A percentile compares a stretch with the other conserved stretches of the same genome.
Evolutionary conservation across 64 coral and sea anemone genomes (phyloP).

Genomic region (Platygyra sinensis): DNA sequence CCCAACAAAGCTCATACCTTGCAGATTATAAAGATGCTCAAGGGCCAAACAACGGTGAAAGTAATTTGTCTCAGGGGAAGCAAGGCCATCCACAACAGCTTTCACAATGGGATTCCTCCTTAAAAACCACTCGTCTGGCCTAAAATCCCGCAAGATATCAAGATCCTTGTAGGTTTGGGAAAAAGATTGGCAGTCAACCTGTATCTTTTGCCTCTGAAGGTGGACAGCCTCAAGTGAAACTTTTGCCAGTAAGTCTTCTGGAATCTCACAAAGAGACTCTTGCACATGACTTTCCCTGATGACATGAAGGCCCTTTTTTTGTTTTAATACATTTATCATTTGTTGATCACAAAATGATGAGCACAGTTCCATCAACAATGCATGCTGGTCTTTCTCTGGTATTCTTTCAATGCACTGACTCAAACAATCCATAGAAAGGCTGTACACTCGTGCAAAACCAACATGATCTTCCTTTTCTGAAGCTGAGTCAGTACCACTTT

Average conservation of each 20-base stretch:
- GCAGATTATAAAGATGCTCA: too few relatives aligned
- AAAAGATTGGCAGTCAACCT: background rate
- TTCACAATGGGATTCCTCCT: too few relatives aligned
- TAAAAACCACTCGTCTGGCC: background rate
- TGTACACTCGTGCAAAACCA: background rate
- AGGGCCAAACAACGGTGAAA: background rate
- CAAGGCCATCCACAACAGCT: background rate
- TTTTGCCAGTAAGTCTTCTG: background rate
- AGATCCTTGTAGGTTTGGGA: background rate
- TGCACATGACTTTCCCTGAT: background rate
- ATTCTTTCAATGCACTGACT: background rate
- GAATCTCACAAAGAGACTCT: background rate
- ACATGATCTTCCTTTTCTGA: background rate
- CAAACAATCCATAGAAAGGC: background rate
- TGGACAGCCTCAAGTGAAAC: background rate
- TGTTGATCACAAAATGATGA: background rate
- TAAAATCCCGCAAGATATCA: background rate
- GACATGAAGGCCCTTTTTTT: background rate
- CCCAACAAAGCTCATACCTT: too few relatives aligned
- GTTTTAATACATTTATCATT: too few relatives aligned
- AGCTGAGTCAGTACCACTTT: background rate
- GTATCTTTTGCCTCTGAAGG: background rate
- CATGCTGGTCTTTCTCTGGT: background rate
- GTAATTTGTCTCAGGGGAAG: background rate
- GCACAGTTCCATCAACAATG: background rate